phyloP scores from a whole-genome alignment of 2,113 vertebrate species.

The Geococcyx californianus region DNA sequence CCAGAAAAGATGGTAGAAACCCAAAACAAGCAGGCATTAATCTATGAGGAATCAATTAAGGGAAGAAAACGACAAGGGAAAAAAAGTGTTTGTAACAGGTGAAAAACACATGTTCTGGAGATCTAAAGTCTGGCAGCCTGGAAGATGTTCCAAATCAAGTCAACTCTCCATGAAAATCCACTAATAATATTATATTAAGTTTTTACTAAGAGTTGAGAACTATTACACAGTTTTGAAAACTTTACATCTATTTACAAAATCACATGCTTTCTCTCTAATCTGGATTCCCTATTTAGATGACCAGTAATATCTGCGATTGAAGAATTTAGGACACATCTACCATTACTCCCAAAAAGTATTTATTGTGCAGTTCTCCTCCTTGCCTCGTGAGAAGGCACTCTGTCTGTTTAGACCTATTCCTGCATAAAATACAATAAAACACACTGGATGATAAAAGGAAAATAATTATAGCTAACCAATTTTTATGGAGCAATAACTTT shows the following conservation, averaged over 20 bases:
- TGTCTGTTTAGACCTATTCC: background rate
- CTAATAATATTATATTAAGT: background rate
- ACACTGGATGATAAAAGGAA: background rate
- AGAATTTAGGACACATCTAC: background rate
- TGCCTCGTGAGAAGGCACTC: background rate
- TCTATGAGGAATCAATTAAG: background rate
- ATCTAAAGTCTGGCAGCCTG: background rate
- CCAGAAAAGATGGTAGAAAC: background rate
- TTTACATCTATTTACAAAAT: background rate
- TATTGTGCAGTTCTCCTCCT: background rate
- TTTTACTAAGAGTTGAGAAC: background rate
- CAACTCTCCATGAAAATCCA: background rate
- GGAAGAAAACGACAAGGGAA: background rate
- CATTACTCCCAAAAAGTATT: background rate
- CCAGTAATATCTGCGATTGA: background rate
- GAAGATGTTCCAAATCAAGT: background rate
- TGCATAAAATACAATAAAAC: background rate
- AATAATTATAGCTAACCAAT: background rate
- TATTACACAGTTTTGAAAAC: background rate
- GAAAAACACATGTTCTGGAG: background rate
- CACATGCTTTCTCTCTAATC: background rate
- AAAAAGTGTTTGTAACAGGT: background rate
- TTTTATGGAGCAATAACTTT: background rate
- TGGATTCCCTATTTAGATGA: background rate
- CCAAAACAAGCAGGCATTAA: background rate